These are phyloP conservation scores for Leptoclinus maculatus DNA, from an alignment of 2,797 vertebrate genomes.

Conservation along the genomic window DNA sequence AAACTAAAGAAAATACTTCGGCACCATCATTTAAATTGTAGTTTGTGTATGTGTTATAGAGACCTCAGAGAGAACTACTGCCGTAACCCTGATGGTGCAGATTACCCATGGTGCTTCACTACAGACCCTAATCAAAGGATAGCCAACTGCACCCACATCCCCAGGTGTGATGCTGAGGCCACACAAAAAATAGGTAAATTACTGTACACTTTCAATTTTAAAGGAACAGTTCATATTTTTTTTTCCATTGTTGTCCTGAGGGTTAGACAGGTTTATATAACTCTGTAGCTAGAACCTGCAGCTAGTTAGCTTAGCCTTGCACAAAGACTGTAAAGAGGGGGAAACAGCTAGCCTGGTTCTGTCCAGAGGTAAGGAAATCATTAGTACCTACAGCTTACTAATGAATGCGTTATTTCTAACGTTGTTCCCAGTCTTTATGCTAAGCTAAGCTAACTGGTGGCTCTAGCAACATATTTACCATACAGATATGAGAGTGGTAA, in stretches of 20 bases:
- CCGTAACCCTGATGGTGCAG: constrained; percentile 94
- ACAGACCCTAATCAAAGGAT: constrained; percentile 91
- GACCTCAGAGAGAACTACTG: constrained; percentile 96
- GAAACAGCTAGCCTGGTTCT: too few relatives aligned
- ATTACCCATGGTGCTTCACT: constrained; percentile 98
- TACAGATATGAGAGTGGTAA: not conserved
- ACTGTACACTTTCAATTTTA: not conserved
- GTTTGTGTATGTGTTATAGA: constrained; percentile 80
- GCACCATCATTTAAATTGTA: constrained; percentile 70
- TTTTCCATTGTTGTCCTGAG: not conserved
- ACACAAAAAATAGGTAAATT: constrained; percentile 78
- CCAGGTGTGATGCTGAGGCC: constrained; percentile 87
- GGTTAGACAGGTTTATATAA: not conserved
- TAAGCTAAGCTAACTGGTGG: not conserved
- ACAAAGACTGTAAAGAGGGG: not conserved
- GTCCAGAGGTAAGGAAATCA: not conserved
- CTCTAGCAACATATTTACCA: not conserved
- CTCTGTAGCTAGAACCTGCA: too few relatives aligned
- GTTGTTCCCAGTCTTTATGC: not conserved
- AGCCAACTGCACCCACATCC: constrained; percentile 95
- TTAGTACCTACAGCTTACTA: not conserved
- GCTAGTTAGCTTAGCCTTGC: not conserved
- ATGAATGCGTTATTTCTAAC: not conserved
- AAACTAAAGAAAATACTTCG: constrained; percentile 1
- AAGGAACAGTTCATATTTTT: not conserved